Percentiles rank a stretch among this genome's conserved stretches.
These are phyloP conservation scores for Hemithea aestivaria DNA, from an alignment of 2,888 invertebrate genomes.

Conservation along the genomic window DNA sequence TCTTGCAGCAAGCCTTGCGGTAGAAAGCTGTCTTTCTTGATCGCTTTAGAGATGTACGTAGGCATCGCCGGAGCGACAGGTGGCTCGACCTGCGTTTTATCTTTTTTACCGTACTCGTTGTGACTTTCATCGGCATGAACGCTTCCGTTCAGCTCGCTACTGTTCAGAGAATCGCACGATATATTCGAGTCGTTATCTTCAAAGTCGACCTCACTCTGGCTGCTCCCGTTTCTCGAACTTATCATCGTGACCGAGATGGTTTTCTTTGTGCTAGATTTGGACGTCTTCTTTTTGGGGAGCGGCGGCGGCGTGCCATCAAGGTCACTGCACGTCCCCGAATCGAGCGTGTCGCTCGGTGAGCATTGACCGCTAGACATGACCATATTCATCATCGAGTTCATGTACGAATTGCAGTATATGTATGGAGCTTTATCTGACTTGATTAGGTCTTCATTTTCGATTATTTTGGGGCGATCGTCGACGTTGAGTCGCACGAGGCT, in stretches of 20 bases:
- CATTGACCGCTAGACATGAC: conserved; percentile 90
- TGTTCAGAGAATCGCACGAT: conserved; percentile 90
- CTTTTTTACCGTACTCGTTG: conserved; percentile 63
- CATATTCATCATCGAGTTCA: conserved; percentile 71
- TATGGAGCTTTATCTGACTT: conserved; percentile 72
- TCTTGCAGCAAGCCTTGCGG: conserved; percentile 84
- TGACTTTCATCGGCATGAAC: conserved; percentile 73
- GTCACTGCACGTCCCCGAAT: conserved; percentile 92
- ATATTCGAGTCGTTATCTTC: conserved; percentile 87
- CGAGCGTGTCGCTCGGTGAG: conserved; percentile 89
- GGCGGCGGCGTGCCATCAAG: conserved; percentile 86
- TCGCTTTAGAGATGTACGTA: conserved; percentile 46
- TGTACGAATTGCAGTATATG: conserved; percentile 82
- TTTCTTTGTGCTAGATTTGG: conserved; percentile 71
- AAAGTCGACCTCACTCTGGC: conserved; percentile 83
- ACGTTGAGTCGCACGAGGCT: conserved; percentile 80
- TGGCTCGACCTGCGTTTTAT: conserved; percentile 54
- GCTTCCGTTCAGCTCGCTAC: conserved; percentile 81
- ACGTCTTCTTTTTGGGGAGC: conserved; percentile 82
- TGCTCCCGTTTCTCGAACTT: conserved; percentile 75
- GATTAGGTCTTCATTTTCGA: conserved; percentile 70
- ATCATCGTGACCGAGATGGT: conserved; percentile 78
- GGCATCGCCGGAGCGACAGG: conserved; percentile 59
- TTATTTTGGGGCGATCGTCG: conserved; percentile 67
- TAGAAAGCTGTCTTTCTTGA: conserved; percentile 74